Percentiles rank a stretch among this genome's conserved stretches.
Conservation (phyloP, 2,113 vertebrate genomes). For the Callithrix jacchus region DNA sequence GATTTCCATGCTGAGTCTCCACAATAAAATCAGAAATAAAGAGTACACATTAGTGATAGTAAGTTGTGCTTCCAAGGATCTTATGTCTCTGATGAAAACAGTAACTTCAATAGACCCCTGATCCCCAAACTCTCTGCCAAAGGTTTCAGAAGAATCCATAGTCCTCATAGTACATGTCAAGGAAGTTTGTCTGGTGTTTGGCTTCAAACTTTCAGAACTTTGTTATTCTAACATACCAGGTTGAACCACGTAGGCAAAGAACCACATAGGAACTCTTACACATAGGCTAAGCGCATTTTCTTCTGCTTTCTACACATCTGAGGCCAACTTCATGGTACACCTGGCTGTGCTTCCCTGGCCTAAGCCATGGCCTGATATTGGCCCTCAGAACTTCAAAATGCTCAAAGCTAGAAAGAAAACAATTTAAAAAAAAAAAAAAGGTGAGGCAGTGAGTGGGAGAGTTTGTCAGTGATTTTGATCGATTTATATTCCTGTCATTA, state of each 20-base stretch:
- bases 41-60: neutral
- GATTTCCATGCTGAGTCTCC: neutral
- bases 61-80: neutral
- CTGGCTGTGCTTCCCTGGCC: rapidly evolving
- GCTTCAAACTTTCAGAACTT: neutral
- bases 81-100: neutral
- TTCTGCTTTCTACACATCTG: neutral
- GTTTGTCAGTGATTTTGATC: neutral
- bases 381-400: neutral
- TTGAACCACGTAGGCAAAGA: too few species aligned
- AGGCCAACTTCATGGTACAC: rapidly evolving
- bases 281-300: neutral
- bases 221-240: neutral
- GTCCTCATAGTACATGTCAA: neutral
- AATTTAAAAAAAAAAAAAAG: too few species aligned
- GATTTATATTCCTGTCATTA: neutral
- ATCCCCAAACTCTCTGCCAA: neutral
- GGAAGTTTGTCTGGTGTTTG: neutral
- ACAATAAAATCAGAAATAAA: neutral
- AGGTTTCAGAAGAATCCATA: neutral
- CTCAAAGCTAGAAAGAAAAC: neutral
- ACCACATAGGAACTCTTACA: neutral
- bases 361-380: too few species aligned
- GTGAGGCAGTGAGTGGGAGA: rapidly evolving
- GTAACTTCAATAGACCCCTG: neutral